These are phyloP conservation scores for Hoplias malabaricus DNA, from an alignment of 2,113 vertebrate genomes.

Conservation along the genomic window DNA sequence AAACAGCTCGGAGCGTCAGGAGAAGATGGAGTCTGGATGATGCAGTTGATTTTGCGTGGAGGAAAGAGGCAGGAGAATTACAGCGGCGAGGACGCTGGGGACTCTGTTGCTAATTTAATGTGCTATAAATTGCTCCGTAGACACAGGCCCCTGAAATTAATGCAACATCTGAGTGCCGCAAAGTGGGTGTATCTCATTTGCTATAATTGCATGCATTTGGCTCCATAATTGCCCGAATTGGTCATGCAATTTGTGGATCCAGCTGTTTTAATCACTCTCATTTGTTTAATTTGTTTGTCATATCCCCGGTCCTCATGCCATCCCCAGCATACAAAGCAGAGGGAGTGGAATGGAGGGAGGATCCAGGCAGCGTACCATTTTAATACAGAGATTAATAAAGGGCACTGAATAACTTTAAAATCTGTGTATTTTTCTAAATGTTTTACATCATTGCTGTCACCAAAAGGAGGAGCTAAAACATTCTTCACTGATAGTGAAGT, in stretches of 20 bases:
- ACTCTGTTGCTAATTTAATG: constrained; percentile 46
- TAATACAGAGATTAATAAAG: constrained; percentile 1
- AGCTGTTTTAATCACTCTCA: constrained; percentile 52
- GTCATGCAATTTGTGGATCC: constrained; percentile 53
- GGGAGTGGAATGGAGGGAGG: not conserved
- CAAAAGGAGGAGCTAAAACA: too few relatives aligned
- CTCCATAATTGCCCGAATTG: constrained; percentile 49
- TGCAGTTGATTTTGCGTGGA: constrained; percentile 27
- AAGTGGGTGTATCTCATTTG: constrained; percentile 50
- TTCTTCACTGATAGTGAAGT: too few relatives aligned
- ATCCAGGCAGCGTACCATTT: not conserved
- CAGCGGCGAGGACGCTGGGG: constrained; percentile 30
- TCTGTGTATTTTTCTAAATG: not conserved
- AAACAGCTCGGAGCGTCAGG: not conserved
- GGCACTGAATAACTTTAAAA: not conserved
- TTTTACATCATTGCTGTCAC: too few relatives aligned
- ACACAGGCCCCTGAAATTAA: constrained; percentile 45
- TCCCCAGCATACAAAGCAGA: constrained; percentile 28
- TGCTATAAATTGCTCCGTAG: constrained; percentile 41
- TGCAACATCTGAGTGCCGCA: constrained; percentile 43
- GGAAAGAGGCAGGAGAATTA: constrained; percentile 9
- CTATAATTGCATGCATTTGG: constrained; percentile 48
- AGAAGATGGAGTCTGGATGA: not conserved
- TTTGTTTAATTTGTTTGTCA: constrained; percentile 48
- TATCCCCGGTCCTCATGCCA: constrained; percentile 12